Evolutionary conservation across 2,888 invertebrate species (phyloP).

Genomic region (Cephus nigrinus): DNA sequence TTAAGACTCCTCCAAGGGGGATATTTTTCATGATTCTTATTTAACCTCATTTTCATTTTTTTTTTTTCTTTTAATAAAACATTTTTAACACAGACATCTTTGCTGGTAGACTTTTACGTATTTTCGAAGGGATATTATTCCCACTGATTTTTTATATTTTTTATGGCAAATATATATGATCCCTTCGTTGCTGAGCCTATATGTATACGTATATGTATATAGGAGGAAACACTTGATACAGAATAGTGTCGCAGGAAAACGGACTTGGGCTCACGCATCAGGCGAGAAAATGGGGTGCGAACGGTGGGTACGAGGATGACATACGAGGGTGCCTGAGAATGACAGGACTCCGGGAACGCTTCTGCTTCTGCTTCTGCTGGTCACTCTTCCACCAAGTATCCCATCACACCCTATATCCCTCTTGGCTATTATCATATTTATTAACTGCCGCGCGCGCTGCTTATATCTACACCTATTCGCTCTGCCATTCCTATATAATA

Average conservation of each 20-base stretch:
- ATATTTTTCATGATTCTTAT: neutral
- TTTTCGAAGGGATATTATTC: neutral
- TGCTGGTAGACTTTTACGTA: neutral
- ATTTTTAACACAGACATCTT: neutral
- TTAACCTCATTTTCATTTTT: neutral
- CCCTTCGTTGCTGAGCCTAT: too few relatives aligned
- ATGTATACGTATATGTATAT: neutral
- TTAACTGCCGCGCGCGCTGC: conserved; percentile 60
- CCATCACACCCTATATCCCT: conserved; percentile 40
- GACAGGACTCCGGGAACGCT: conserved; percentile 56
- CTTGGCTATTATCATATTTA: conserved; percentile 65
- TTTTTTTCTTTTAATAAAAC: neutral
- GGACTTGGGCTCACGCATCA: neutral
- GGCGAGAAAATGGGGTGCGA: neutral
- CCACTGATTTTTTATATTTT: neutral
- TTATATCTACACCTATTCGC: conserved; percentile 63
- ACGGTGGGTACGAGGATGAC: conserved; percentile 35
- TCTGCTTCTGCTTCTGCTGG: conserved; percentile 59
- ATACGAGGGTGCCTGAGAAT: conserved; percentile 61
- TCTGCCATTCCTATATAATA: conserved; percentile 61
- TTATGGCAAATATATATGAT: neutral
- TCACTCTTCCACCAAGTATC: conserved; percentile 62
- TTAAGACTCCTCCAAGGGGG: neutral
- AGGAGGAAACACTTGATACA: neutral
- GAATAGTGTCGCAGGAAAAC: neutral